Evolutionary conservation across 1,140 invertebrate species (phyloP), one percentile per base, ranked within the genome.

Genomic region (Pentalonia nigronervosa): DNA sequence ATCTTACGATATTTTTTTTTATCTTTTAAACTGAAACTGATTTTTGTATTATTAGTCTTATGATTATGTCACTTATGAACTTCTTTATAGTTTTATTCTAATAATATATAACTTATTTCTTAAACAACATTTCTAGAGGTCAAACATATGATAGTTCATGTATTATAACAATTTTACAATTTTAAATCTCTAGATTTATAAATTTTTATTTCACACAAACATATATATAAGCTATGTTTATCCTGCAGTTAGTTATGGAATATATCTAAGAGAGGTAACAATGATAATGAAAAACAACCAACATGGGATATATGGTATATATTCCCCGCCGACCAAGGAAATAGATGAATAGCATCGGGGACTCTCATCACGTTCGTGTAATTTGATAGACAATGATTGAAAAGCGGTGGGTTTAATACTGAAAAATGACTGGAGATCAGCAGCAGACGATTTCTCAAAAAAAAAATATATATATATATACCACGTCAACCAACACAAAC

Each of bases 301-400:
- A 56, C 48, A 45, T 53, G 48, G 7, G 25, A 41, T 53, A n/a
- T n/a, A n/a, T n/a, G n/a, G 76, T 92, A 30, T 36, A n/a, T 50
- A 23, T 53, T 14, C 25, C 36, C 17, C 14, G 20, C 81, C 11
- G 48, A 84, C 81, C 34, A 53, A 81, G 34, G 20, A 93, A 86
- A 93, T 86, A 86, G 81, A 86, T 56, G 81, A 93, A 93, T 93
- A 83, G 23, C 91, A 93, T 93, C 91, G 48, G 91, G 48, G 81
- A 93, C 91, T 93, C 91, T 93, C 91, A 93, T 93, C 91, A 93
- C 91, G 91, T 93, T 86, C 91, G n/a, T 93, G 91, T 93, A 93
- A 93, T 93, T 93, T 93, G 81, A 93, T 81, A 34, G 81, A 93
- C 91, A 86, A 56, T 93, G 91, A 93, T 93, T 93, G 91, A 93